Evolutionary conservation across 2,113 vertebrate species (phyloP).

Genomic region (Stomatorhinus ivindoensis): DNA sequence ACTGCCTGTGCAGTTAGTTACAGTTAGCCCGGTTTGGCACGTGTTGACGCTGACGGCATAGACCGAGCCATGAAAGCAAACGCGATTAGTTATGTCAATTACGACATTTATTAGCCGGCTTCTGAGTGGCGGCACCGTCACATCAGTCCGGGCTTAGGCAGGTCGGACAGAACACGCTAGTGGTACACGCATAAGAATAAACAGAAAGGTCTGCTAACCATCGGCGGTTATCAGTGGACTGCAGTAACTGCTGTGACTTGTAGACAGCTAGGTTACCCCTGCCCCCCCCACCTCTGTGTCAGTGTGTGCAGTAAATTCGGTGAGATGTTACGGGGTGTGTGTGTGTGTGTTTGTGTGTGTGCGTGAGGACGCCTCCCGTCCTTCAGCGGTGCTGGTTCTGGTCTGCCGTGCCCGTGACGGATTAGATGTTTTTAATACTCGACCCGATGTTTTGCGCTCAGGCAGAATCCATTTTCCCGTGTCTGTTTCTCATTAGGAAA

Average conservation of each 20-base stretch:
- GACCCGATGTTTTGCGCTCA: constrained; percentile 17
- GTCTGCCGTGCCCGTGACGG: constrained; percentile 3
- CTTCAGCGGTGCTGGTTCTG: neutral
- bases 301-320: neutral
- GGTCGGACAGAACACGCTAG: neutral
- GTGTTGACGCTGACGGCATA: neutral
- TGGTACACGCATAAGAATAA: no score
- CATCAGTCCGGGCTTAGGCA: neutral
- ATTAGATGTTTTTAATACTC: constrained; percentile 26
- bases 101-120: neutral
- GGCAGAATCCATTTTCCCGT: constrained; percentile 29
- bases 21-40: neutral
- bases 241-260: neutral
- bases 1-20: neutral
- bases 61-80: neutral
- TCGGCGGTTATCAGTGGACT: neutral
- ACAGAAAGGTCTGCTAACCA: neutral
- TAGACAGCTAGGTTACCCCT: neutral
- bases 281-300: neutral
- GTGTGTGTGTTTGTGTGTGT: neutral
- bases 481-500: constrained; percentile 32
- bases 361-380: neutral
- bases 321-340: neutral
- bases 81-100: neutral
- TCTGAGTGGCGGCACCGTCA: neutral